Evolutionary conservation across 2,888 invertebrate genomes (phyloP).

Genomic region (Phalera bucephala): DNA sequence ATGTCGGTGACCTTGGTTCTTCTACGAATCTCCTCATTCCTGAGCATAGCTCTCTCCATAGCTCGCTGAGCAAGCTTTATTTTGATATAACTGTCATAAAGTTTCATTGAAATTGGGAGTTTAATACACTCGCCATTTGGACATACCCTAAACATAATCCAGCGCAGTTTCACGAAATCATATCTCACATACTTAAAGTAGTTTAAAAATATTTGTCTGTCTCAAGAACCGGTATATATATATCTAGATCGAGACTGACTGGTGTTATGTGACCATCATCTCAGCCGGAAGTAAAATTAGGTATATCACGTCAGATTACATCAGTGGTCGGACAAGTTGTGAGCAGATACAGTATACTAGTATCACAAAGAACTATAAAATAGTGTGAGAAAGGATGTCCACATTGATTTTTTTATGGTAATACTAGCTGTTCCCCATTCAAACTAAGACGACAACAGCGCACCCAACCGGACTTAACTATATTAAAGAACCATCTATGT

Average conservation of each 20-base stretch:
- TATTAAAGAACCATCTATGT: too few species aligned
- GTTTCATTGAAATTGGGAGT: too few species aligned
- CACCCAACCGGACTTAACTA: too few species aligned
- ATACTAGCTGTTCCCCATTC: neutral
- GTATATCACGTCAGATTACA: constrained; percentile 13
- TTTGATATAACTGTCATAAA: too few species aligned
- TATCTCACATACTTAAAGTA: constrained; percentile 20
- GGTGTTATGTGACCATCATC: constrained; percentile 3
- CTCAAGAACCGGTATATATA: constrained; percentile 16
- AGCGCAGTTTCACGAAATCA: constrained; percentile 12
- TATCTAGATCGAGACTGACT: constrained; percentile 11
- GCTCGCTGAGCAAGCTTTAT: too few species aligned
- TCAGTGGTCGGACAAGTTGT: constrained; percentile 13
- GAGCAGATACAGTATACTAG: constrained; percentile 20
- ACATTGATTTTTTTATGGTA: neutral
- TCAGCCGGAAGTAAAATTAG: constrained; percentile 23
- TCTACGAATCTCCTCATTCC: too few species aligned
- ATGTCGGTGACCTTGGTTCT: too few species aligned
- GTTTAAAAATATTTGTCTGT: constrained; percentile 12
- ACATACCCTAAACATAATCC: neutral
- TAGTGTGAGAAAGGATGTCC: too few species aligned
- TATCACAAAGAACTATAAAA: too few species aligned
- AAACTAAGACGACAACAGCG: constrained; percentile 20
- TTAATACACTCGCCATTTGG: neutral
- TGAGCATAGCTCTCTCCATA: too few species aligned